phyloP scores from a whole-genome alignment of 1,140 invertebrate genomes.

The Conus betulinus region DNA sequence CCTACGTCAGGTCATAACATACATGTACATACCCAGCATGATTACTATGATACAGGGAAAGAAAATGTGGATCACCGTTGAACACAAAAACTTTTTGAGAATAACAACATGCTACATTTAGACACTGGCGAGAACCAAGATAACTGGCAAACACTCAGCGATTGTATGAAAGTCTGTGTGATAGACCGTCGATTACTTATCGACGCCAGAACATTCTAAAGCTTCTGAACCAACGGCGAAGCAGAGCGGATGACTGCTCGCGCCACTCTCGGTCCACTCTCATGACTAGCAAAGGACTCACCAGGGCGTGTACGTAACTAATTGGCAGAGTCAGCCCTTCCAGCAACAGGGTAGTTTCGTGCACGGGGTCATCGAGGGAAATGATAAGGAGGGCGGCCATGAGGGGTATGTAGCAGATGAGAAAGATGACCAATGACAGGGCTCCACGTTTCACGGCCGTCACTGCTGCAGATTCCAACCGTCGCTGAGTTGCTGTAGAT shows the following conservation, averaged over 20 bases:
- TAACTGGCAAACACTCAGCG: no score
- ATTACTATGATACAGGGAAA: no score
- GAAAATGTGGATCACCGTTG: no score
- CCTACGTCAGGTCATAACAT: no score
- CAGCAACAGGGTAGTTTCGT: constrained; percentile 14
- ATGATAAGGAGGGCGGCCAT: neutral
- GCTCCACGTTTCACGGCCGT: constrained; percentile 1
- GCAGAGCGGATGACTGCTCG: neutral
- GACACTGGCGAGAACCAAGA: no score
- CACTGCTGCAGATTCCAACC: neutral
- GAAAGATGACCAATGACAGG: neutral
- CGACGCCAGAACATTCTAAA: no score
- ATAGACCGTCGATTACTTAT: no score
- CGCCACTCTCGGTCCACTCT: neutral
- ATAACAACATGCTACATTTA: no score
- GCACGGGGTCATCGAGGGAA: neutral
- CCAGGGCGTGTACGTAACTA: constrained; percentile 19
- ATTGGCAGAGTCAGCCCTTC: constrained; percentile 25
- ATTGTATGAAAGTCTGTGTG: no score
- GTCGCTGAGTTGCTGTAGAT: neutral
- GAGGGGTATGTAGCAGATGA: constrained; percentile 13
- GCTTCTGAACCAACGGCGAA: neutral
- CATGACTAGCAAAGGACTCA: neutral
- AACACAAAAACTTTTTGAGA: no score
- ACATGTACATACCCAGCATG: no score